Conservation (phyloP, 2,113 vertebrate genomes). For the Ophiodon elongatus region DNA sequence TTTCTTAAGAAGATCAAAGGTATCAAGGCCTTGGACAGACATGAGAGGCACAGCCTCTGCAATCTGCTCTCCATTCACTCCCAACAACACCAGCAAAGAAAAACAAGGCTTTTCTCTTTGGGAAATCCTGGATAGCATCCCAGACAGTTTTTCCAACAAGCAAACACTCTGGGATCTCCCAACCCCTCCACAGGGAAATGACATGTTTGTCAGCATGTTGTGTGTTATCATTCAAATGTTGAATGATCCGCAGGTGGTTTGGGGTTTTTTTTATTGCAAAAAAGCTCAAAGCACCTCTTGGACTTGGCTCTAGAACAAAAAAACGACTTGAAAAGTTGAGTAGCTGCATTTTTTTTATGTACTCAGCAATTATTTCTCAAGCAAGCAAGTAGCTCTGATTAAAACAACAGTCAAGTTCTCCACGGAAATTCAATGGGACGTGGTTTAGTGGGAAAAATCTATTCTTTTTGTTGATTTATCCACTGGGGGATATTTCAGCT, state of each 20-base stretch:
- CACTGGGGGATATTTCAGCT: conserved; percentile 20
- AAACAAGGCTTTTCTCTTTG: conserved; percentile 73
- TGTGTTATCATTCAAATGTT: conserved; percentile 45
- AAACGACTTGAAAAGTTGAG: conserved; percentile 27
- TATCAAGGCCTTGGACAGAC: conserved; percentile 81
- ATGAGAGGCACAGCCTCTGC: conserved; percentile 77
- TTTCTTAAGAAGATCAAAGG: conserved; percentile 84
- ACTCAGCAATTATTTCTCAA: conserved; percentile 39
- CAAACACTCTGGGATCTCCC: conserved; percentile 67
- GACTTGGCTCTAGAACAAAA: conserved; percentile 32
- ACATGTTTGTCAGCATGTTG: conserved; percentile 66
- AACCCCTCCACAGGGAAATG: conserved; percentile 47
- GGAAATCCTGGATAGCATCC: conserved; percentile 77
- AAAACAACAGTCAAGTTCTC: conserved; percentile 21
- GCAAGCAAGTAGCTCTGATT: conserved; percentile 39
- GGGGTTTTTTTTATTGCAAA: too few species aligned
- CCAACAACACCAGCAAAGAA: conserved; percentile 69
- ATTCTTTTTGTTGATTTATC: conserved; percentile 36
- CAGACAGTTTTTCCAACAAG: conserved; percentile 69
- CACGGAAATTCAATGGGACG: conserved; percentile 17
- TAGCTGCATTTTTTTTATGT: conserved; percentile 18
- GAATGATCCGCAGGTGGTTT: conserved; percentile 61
- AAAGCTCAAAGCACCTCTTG: conserved; percentile 14
- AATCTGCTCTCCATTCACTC: conserved; percentile 81
- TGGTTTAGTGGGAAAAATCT: conserved; percentile 45